Conservation (phyloP, 2,797 vertebrate genomes). For the Phylloscopus collybita region DNA sequence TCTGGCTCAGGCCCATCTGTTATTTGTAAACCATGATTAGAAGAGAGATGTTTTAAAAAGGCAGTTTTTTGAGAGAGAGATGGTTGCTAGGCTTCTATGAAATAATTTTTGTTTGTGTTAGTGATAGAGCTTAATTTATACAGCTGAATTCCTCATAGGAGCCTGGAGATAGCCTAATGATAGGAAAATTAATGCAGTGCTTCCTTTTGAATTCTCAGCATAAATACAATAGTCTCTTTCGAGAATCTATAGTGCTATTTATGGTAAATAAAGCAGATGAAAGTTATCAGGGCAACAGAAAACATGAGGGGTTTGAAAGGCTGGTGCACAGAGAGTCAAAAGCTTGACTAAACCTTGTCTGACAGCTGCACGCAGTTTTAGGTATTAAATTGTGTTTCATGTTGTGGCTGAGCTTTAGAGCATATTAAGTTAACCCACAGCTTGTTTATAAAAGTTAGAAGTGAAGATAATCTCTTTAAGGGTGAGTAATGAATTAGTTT, state of each 20-base stretch:
- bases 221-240: background rate
- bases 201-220: background rate
- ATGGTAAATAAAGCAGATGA: background rate
- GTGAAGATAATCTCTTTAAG: background rate
- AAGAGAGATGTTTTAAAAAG: background rate
- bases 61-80: background rate
- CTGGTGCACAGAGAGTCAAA: background rate
- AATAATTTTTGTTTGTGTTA: background rate
- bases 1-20: background rate
- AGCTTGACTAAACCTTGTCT: background rate
- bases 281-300: background rate
- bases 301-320: background rate
- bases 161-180: background rate
- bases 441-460: background rate
- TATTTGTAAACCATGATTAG: background rate
- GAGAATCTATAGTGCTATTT: background rate
- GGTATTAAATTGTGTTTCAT: background rate
- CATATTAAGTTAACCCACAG: background rate
- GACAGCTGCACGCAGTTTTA: background rate
- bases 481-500: background rate
- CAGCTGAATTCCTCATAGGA: background rate
- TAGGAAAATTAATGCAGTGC: background rate
- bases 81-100: background rate
- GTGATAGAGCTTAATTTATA: background rate
- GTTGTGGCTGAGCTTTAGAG: background rate